These are phyloP conservation scores for Geothlypis trichas DNA, from an alignment of 2,113 vertebrate species.

Conservation along the genomic window DNA sequence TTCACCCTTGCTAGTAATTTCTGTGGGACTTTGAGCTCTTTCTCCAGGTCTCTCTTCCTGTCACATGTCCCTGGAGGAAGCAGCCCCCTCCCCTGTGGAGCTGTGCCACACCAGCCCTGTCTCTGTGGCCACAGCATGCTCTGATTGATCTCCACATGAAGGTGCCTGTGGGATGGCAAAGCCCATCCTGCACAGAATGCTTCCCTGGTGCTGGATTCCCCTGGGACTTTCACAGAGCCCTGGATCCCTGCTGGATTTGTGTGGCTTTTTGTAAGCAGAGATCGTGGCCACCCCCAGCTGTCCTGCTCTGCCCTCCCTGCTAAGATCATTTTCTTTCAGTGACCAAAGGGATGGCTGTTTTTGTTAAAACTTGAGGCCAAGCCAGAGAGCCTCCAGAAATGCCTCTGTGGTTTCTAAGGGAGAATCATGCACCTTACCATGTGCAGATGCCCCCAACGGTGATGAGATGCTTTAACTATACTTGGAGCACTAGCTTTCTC, in stretches of 20 bases:
- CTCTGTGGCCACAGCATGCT: neutral
- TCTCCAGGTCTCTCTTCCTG: neutral
- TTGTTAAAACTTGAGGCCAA: neutral
- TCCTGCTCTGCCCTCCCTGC: neutral
- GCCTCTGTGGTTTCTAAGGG: neutral
- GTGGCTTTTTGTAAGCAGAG: slow-evolving; percentile 16
- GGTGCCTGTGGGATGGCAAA: neutral
- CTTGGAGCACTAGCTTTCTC: slow-evolving; percentile 27
- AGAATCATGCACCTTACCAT: neutral
- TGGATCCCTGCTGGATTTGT: neutral
- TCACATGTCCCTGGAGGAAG: neutral
- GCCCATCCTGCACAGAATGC: neutral
- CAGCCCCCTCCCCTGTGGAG: neutral
- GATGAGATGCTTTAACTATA: slow-evolving; percentile 49
- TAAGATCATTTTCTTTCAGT: neutral
- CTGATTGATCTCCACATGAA: neutral
- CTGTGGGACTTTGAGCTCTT: neutral
- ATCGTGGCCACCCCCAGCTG: neutral
- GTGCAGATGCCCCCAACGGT: slow-evolving; percentile 33
- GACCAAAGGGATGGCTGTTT: neutral
- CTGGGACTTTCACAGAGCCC: neutral
- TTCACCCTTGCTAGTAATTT: neutral
- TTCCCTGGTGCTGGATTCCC: neutral
- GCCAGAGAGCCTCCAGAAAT: neutral
- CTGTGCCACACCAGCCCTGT: neutral